Percentiles rank a stretch among this genome's conserved stretches.
These are phyloP conservation scores for Gobionotothen gibberifrons DNA, from an alignment of 2,797 vertebrate species.

Conservation along the genomic window DNA sequence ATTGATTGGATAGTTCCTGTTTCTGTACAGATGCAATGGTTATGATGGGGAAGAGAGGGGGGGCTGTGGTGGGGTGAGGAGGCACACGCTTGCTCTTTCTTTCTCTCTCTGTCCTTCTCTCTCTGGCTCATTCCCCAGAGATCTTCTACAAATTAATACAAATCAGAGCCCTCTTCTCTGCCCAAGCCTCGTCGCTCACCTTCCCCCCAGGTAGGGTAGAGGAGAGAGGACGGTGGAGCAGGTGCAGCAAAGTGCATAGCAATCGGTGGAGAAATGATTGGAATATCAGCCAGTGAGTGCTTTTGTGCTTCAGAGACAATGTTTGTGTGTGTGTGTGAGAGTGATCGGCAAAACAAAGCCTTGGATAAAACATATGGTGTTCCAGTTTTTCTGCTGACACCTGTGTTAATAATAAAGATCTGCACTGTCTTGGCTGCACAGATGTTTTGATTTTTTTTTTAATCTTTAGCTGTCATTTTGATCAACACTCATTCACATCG, in stretches of 20 bases:
- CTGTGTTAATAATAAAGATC: conserved; percentile 18
- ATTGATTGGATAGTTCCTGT: conserved; percentile 78
- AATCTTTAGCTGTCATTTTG: conserved; percentile 39
- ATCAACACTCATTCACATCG: conserved; percentile 20
- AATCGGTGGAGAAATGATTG: conserved; percentile 79
- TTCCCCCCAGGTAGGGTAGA: conserved; percentile 79
- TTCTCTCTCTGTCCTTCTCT: conserved; percentile 1
- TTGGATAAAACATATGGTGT: conserved; percentile 29
- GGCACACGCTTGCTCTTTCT: conserved; percentile 8
- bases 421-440: conserved; percentile 31
- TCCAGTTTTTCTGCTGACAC: conserved; percentile 36
- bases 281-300: conserved; percentile 72
- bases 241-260: conserved; percentile 78
- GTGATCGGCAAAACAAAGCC: conserved; percentile 43
- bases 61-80: background rate
- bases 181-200: conserved; percentile 67
- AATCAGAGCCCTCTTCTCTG: conserved; percentile 73
- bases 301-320: conserved; percentile 58
- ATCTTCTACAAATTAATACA: conserved; percentile 79
- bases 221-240: conserved; percentile 71
- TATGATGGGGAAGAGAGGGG: conserved; percentile 22
- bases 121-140: conserved; percentile 59
- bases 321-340: conserved; percentile 14
- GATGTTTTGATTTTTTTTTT: conserved; percentile 34
- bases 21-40: conserved; percentile 53